These are phyloP conservation scores for Xanthorhoe spadicearia DNA, from an alignment of 2,888 invertebrate genomes.

Conservation along the genomic window DNA sequence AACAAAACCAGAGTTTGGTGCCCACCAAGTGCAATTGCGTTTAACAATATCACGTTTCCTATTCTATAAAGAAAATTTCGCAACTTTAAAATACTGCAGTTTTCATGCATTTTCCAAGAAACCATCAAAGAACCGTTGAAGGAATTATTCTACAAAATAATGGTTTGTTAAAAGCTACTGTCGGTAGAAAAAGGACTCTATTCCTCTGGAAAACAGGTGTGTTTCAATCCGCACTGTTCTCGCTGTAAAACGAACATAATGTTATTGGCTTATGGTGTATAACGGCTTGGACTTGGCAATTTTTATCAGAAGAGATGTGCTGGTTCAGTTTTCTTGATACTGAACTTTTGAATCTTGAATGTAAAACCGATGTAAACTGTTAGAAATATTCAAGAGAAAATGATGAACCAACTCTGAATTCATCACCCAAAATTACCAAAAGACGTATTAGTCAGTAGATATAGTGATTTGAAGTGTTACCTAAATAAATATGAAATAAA, in stretches of 20 bases:
- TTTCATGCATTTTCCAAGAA: slow-evolving; percentile 7
- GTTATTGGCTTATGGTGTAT: not conserved
- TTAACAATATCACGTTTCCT: not conserved
- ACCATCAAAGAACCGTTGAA: slow-evolving; percentile 15
- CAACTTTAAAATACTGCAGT: slow-evolving; percentile 1
- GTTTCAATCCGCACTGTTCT: slow-evolving; percentile 5
- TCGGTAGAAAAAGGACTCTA: slow-evolving; percentile 11
- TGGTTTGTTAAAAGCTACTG: slow-evolving; percentile 12
- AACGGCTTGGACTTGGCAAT: not conserved
- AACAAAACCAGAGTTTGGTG: too few relatives aligned
- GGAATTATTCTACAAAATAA: slow-evolving; percentile 22
- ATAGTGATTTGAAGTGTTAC: too few relatives aligned
- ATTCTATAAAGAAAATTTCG: not conserved
- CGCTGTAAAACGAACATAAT: slow-evolving; percentile 1
- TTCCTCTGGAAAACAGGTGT: slow-evolving; percentile 3
- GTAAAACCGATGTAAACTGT: not conserved
- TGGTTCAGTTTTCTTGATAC: not conserved
- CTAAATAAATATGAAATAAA: too few relatives aligned
- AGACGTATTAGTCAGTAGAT: too few relatives aligned
- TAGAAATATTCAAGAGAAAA: too few relatives aligned
- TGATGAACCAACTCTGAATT: not conserved
- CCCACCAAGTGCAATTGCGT: too few relatives aligned
- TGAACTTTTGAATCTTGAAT: not conserved
- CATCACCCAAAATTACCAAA: too few relatives aligned
- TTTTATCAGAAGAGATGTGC: not conserved